Base-by-base conservation (phyloP, 2,113 vertebrate genomes). In the Taurulus bubalis region DNA sequence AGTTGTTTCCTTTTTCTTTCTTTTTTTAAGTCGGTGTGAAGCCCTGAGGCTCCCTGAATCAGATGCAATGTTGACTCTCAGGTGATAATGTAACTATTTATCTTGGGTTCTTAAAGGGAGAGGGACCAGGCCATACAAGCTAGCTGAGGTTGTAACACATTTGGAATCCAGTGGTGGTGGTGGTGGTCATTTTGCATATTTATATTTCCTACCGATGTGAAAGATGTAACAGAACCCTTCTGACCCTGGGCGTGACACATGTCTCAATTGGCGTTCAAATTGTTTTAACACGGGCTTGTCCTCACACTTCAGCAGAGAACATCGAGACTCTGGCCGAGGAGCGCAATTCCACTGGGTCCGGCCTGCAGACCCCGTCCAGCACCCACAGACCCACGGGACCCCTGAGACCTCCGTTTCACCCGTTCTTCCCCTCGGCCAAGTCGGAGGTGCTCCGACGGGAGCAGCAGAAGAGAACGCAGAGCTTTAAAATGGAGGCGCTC, bases 401-500 rank as follows among this genome's bases (percentile, higher is more conserved):
- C 92, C 91, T 67, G 47, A 94, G 83, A 75, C 83, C 71, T 77
- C 85, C 62, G 2, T 90, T 84, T 58, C 85, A 85, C 71, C 87
- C 90, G 10, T 82, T 86, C 15, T 74, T 90, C 7, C 82, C 87
- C 1, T 95, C 96, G 51, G 84, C 91, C 86, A 98, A 97, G 93
- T 93, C 95, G 15, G 96, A 96, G 10, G 82, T 95, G 75, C 95
- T 98, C 85, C 94, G 89, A 80, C 95, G 95, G 83, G 96, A 96
- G 63, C 95, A 96, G 53, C 91, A 94, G 90, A 97, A 96, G 92
- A 95, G 95, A 82, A 95, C 91, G 8, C 96, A 96, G 75, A 96
- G 94, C 76, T 97, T 97, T 89, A 98, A 97, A 90, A 93, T 95
- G 3, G 95, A 96, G 77, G 95, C 95, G 14, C 93, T 96, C 65